These are phyloP conservation scores for Drosophila baimaii DNA, from an alignment of 1,140 invertebrate genomes.

Conservation along the genomic window DNA sequence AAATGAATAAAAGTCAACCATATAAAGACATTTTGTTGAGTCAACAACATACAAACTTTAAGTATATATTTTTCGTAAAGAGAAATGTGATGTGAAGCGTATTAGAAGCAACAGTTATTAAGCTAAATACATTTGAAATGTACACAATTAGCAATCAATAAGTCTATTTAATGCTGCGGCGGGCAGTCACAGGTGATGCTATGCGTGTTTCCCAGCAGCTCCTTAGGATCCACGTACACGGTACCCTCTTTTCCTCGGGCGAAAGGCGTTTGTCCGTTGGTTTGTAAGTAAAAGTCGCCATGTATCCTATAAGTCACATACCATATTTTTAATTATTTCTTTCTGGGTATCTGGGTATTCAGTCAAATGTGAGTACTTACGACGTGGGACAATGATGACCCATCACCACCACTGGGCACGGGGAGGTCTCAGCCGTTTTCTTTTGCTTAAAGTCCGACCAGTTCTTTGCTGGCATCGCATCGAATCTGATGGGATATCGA, in stretches of 20 bases:
- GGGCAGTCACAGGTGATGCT: slow-evolving; percentile 33
- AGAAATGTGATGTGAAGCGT: slow-evolving; percentile 23
- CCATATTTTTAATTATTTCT: not conserved
- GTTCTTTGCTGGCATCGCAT: slow-evolving; percentile 81
- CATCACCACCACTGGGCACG: slow-evolving; percentile 62
- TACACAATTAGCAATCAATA: slow-evolving; percentile 10
- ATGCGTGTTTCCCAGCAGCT: slow-evolving; percentile 64
- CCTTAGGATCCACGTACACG: slow-evolving; percentile 73
- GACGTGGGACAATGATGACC: slow-evolving; percentile 77
- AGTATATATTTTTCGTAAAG: slow-evolving; percentile 34
- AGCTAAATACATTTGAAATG: slow-evolving; percentile 13
- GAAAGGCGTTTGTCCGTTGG: slow-evolving; percentile 83
- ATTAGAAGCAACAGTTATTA: slow-evolving; percentile 19
- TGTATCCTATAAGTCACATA: slow-evolving; percentile 59
- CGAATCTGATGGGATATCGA: slow-evolving; percentile 85
- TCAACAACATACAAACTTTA: slow-evolving; percentile 41
- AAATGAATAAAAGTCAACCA: not conserved
- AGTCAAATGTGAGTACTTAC: no score
- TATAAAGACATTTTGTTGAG: not conserved
- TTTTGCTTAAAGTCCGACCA: slow-evolving; percentile 84
- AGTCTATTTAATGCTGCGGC: slow-evolving; percentile 3
- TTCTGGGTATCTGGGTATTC: no score
- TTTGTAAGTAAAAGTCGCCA: slow-evolving; percentile 84
- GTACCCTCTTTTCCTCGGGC: slow-evolving; percentile 77
- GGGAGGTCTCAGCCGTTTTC: slow-evolving; percentile 49